Evolutionary conservation across 2,888 invertebrate genomes (phyloP).

Genomic region (Lymantria monacha): DNA sequence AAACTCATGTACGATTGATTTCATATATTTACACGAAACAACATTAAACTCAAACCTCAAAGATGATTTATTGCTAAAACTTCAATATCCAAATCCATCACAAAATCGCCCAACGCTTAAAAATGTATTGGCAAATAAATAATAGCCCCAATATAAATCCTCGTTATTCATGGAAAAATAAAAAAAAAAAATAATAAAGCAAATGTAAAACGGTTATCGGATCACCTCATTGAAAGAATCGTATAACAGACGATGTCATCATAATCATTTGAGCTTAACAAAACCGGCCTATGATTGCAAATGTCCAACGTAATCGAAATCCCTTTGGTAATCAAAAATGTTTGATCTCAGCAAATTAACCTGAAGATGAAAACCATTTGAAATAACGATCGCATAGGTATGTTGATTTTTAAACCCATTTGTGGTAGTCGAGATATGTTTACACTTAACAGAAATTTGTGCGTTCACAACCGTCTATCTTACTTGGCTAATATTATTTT

Average conservation of each 20-base stretch:
- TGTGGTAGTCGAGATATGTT: conserved; percentile 14
- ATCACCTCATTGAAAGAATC: conserved; percentile 30
- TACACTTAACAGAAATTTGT: conserved; percentile 17
- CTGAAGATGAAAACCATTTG: conserved; percentile 25
- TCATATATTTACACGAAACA: conserved; percentile 42
- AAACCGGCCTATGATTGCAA: conserved; percentile 32
- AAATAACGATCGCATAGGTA: conserved; percentile 24
- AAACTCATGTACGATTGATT: conserved; percentile 26
- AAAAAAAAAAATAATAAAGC: conserved; percentile 10
- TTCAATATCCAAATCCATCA: conserved; percentile 33
- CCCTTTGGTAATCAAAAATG: conserved; percentile 29
- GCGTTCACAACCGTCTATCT: conserved; percentile 45
- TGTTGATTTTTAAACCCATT: conserved; percentile 7
- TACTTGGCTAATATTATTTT: conserved; percentile 53
- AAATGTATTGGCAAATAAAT: conserved; percentile 37
- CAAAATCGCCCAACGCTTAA: conserved; percentile 36
- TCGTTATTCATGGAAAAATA: conserved; percentile 17
- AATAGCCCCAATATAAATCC: conserved; percentile 38
- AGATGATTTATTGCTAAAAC: conserved; percentile 56
- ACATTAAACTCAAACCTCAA: conserved; percentile 44
- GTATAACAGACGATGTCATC: conserved; percentile 34
- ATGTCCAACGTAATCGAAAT: conserved; percentile 35
- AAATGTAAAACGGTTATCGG: conserved; percentile 30
- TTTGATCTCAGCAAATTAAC: conserved; percentile 31
- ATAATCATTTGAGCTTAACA: conserved; percentile 33